Conservation (phyloP, 1,140 invertebrate species). For the Tetragnatha versicolor region DNA sequence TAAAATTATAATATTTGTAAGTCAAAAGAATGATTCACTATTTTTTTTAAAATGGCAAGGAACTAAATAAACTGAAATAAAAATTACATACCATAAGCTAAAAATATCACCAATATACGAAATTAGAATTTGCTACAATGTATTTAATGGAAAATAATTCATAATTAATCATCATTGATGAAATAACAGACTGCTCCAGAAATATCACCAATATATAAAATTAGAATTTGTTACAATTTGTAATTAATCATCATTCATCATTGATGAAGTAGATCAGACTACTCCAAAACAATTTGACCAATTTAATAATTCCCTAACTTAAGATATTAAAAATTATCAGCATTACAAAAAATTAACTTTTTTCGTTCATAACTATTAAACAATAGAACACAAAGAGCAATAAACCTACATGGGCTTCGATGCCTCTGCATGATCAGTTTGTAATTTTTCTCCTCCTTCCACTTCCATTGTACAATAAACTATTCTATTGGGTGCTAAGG, state of each 20-base stretch:
- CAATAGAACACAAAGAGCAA: neutral
- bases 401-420: slow-evolving; percentile 92
- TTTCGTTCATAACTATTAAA: neutral
- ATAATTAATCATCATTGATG: neutral
- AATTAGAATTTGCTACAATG: neutral
- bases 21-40: neutral
- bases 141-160: neutral
- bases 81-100: too few species aligned
- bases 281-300: too few species aligned
- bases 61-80: too few species aligned
- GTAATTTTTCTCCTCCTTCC: slow-evolving; percentile 95
- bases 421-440: slow-evolving; percentile 99
- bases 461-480: slow-evolving; percentile 99
- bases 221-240: neutral
- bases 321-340: neutral
- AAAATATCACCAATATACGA: neutral
- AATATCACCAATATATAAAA: neutral
- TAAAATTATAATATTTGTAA: slow-evolving; percentile 61
- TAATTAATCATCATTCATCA: neutral
- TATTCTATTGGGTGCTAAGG: slow-evolving; percentile 93
- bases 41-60: too few species aligned
- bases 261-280: too few species aligned
- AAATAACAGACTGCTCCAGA: neutral
- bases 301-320: too few species aligned
- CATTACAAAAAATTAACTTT: neutral